These are phyloP conservation scores for Reinhardtius hippoglossoides DNA, from an alignment of 2,113 vertebrate species.

Conservation along the genomic window DNA sequence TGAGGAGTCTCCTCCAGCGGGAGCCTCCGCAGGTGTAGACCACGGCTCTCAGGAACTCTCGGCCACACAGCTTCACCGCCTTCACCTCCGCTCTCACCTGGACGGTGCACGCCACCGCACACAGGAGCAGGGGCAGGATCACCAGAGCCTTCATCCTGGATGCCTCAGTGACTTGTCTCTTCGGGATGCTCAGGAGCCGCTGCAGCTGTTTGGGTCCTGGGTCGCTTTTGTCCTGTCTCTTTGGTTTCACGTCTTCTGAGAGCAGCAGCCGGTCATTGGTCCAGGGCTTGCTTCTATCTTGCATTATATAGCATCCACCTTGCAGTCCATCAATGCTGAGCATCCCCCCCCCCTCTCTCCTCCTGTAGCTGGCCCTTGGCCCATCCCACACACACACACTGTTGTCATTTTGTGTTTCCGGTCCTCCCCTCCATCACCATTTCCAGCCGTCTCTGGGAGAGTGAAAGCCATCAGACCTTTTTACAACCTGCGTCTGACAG, in stretches of 20 bases:
- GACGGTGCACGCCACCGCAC: slow-evolving; percentile 40
- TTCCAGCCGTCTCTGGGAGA: slow-evolving; percentile 36
- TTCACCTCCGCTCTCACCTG: slow-evolving; percentile 69
- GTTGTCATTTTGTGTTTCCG: slow-evolving; percentile 55
- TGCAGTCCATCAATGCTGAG: slow-evolving; percentile 3
- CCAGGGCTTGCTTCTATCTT: not conserved
- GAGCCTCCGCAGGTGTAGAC: slow-evolving; percentile 93
- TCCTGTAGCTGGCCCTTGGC: slow-evolving; percentile 3
- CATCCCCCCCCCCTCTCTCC: slow-evolving; percentile 39
- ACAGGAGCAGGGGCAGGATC: slow-evolving; percentile 76
- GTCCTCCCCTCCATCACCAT: slow-evolving; percentile 61
- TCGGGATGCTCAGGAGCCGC: not conserved
- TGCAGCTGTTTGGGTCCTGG: not conserved
- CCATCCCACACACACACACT: slow-evolving; percentile 47
- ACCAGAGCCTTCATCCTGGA: slow-evolving; percentile 73
- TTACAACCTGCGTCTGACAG: slow-evolving; percentile 57
- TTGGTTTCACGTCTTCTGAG: not conserved
- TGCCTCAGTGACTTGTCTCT: not conserved
- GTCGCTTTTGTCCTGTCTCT: not conserved
- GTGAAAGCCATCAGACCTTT: slow-evolving; percentile 63
- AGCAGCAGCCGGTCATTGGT: not conserved
- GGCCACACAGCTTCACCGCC: slow-evolving; percentile 86
- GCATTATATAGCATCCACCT: slow-evolving; percentile 57
- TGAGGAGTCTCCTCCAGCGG: slow-evolving; percentile 84
- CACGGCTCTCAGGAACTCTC: slow-evolving; percentile 87